phyloP scores from a whole-genome alignment of 2,797 vertebrate genomes.

The Anguilla megastoma region DNA sequence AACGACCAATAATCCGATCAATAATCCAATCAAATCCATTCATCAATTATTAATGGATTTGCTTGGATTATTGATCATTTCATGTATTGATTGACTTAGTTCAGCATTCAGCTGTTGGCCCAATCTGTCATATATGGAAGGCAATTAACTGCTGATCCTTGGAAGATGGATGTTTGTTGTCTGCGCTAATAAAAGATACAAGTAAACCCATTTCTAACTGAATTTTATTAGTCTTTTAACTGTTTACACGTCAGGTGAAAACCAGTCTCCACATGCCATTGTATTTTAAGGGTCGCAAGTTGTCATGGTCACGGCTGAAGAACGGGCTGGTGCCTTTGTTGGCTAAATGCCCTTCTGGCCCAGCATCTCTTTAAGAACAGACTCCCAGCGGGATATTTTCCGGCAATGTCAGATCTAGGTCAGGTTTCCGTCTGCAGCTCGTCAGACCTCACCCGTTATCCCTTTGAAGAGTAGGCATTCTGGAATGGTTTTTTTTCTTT shows the following conservation, averaged over 20 bases:
- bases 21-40: background rate
- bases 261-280: background rate
- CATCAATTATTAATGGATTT: background rate
- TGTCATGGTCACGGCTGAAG: background rate
- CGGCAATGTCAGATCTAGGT: background rate
- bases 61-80: constrained; percentile 2
- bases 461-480: background rate
- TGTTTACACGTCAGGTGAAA: background rate
- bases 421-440: background rate
- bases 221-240: background rate
- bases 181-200: background rate
- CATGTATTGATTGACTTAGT: background rate
- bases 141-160: background rate
- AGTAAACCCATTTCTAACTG: no score
- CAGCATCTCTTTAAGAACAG: background rate
- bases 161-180: background rate
- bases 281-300: background rate
- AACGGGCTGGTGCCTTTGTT: background rate
- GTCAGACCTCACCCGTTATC: background rate
- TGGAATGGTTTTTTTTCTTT: background rate
- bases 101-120: background rate
- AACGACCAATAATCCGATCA: no score
- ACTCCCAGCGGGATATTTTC: background rate
- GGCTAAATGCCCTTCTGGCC: background rate
- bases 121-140: background rate